Evolutionary conservation across 2,113 vertebrate species (phyloP), one percentile per base, ranked within the genome.

Genomic region (Strix uralensis): DNA sequence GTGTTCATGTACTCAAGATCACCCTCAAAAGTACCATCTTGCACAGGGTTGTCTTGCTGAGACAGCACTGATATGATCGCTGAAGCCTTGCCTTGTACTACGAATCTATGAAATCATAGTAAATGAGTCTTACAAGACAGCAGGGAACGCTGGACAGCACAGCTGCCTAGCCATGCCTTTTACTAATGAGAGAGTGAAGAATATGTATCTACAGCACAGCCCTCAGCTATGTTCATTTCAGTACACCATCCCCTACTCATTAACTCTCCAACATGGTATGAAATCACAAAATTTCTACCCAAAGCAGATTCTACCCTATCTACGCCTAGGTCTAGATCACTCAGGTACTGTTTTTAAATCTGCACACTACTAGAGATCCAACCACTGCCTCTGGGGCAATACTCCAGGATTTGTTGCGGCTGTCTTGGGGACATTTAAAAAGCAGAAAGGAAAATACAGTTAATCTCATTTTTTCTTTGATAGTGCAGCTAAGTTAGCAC

Each of bases 51-150:
- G 19, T 32, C 38, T 86, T 69, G 47, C 15, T 75, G 62, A 75
- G 29, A 30, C 11, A 46, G 16, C 25, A 47, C 10, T 21, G 36
- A 63, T 29, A 14, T 32, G 18, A 59, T 8, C 15, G 22, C 36
- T 66, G 34, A 29, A 49, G 19, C 40, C 47, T 87, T 49, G 12
- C 15, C 30, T 47, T 42, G 26, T 36, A 19, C 44, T 61, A 54
- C 19, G 4, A n/a, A 9, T 65, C 46, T 34, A 18, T 13, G 4
- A 58, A 52, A 44, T 52, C 0, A 0, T n/a, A 63, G 29, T 46
- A 63, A 46, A 74, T 42, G 21, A 29, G 18, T 70, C 29, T 69
- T 49, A n/a, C 22, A 63, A 65, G 25, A 19, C 34, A 86, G 49
- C 34, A 75, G 34, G 21, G 25, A 75, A 58, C 12, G 23, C 19